phyloP scores from a whole-genome alignment of 2,888 invertebrate genomes.

The Brachyptera putata region DNA sequence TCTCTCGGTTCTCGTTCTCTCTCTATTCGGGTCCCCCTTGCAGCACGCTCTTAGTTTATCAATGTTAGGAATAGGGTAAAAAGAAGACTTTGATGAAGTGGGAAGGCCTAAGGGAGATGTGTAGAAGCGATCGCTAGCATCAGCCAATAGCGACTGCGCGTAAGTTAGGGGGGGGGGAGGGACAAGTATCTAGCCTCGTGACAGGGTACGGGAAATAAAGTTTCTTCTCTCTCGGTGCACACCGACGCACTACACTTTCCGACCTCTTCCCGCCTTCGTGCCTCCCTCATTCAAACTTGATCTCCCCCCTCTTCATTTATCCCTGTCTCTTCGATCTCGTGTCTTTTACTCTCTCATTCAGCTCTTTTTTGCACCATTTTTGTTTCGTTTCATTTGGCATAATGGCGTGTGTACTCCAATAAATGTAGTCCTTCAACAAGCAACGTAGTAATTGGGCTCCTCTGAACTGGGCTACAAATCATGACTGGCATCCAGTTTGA shows the following conservation, averaged over 20 bases:
- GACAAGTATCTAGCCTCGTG: constrained; percentile 31
- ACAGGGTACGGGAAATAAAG: constrained; percentile 24
- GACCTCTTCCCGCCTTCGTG: constrained; percentile 29
- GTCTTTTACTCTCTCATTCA: constrained; percentile 15
- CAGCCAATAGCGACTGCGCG: background rate
- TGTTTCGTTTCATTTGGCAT: too few species aligned
- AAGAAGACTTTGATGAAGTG: constrained; percentile 25
- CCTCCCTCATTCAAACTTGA: background rate
- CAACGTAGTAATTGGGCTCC: background rate
- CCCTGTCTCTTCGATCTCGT: background rate
- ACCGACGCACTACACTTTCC: constrained; percentile 31
- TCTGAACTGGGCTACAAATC: constrained; percentile 6
- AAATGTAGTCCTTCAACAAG: too few species aligned
- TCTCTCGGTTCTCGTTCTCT: background rate
- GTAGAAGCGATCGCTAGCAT: constrained; percentile 7
- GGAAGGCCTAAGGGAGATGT: constrained; percentile 10
- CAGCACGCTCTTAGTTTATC: constrained; percentile 19
- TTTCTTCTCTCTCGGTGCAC: background rate
- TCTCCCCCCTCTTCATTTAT: constrained; percentile 1
- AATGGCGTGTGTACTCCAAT: too few species aligned
- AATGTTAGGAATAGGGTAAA: constrained; percentile 25
- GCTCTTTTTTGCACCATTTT: too few species aligned
- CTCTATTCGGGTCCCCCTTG: background rate
- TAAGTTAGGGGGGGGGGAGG: constrained; percentile 22
- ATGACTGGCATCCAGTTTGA: constrained; percentile 16